These are phyloP conservation scores for Barbus barbus DNA, from an alignment of 2,113 vertebrate species.

Conservation along the genomic window DNA sequence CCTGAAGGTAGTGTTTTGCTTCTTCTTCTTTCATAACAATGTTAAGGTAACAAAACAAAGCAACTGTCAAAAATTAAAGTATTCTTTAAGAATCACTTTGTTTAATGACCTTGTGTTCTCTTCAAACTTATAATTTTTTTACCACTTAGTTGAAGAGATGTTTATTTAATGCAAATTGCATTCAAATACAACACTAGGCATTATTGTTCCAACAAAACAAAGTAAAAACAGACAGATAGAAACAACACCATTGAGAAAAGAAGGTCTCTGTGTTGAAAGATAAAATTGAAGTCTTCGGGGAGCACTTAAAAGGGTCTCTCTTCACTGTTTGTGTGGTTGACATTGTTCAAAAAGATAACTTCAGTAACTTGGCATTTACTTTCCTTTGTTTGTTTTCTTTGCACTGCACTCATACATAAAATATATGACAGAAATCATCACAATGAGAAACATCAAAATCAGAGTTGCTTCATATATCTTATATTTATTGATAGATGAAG, in stretches of 20 bases:
- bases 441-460: conserved; percentile 50
- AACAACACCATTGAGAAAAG: conserved; percentile 29
- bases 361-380: conserved; percentile 47
- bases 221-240: background rate
- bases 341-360: conserved; percentile 55
- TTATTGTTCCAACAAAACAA: conserved; percentile 35
- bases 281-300: conserved; percentile 51
- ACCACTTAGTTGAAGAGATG: background rate
- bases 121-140: background rate
- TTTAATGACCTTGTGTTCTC: no score
- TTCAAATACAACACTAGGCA: conserved; percentile 4
- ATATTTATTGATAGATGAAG: conserved; percentile 57
- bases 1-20: no score
- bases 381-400: conserved; percentile 57
- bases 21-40: no score
- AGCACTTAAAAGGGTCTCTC: conserved; percentile 57
- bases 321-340: conserved; percentile 35
- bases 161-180: background rate
- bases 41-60: no score
- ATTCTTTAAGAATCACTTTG: background rate
- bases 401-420: conserved; percentile 62
- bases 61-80: background rate
- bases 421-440: conserved; percentile 53
- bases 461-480: conserved; percentile 47
- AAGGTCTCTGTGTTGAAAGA: conserved; percentile 45